A percentile compares a stretch with the other conserved stretches of the same genome.
phyloP scores from a whole-genome alignment of 1,140 invertebrate genomes.

The Charaxes varanes region DNA sequence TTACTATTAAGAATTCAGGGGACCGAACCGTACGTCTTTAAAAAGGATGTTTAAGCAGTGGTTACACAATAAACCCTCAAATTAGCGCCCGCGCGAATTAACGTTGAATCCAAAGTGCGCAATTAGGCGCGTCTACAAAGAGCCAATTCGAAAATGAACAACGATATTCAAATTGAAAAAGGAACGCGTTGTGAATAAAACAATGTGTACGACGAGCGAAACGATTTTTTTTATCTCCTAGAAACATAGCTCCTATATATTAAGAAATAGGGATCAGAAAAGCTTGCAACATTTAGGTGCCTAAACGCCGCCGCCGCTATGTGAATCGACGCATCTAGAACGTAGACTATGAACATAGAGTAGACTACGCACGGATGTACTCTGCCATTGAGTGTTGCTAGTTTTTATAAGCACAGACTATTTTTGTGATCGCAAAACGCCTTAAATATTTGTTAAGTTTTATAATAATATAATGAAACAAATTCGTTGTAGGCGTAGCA shows the following conservation, averaged over 20 bases:
- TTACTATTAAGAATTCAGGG: constrained; percentile 52
- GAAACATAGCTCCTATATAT: constrained; percentile 1
- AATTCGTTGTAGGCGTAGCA: no score
- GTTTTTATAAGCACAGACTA: constrained; percentile 9
- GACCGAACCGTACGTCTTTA: constrained; percentile 39
- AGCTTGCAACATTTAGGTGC: constrained; percentile 7
- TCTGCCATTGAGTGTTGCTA: no score
- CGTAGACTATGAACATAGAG: no score
- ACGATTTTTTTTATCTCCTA: neutral
- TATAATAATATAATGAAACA: no score
- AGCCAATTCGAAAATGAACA: constrained; percentile 68
- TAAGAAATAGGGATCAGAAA: constrained; percentile 13
- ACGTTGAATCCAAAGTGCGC: constrained; percentile 67
- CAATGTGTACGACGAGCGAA: constrained; percentile 29
- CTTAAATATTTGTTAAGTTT: no score
- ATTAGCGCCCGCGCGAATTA: constrained; percentile 67
- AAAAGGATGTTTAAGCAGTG: constrained; percentile 56
- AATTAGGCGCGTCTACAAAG: constrained; percentile 65
- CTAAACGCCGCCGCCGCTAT: constrained; percentile 22
- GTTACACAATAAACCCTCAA: constrained; percentile 63
- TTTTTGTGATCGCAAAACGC: no score
- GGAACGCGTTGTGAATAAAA: constrained; percentile 64
- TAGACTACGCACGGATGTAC: no score
- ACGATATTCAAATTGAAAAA: constrained; percentile 70
- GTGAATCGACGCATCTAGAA: constrained; percentile 41